A percentile compares a stretch with the other conserved stretches of the same genome.
Evolutionary conservation across 2,113 vertebrate species (phyloP).

Genomic region (Xiphophorus maculatus): DNA sequence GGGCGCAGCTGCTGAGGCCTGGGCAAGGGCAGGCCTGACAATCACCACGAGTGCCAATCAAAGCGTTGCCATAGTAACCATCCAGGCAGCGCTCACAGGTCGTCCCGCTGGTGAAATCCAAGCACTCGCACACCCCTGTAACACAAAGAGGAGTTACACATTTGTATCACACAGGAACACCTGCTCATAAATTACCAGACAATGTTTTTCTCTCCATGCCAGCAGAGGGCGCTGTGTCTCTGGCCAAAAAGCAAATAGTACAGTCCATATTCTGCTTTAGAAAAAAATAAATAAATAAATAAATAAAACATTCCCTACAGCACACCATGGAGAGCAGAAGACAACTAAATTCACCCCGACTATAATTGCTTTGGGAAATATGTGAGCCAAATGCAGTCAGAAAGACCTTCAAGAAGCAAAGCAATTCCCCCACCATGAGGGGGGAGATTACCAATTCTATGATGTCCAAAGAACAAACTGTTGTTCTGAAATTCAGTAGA

Average conservation of each 20-base stretch:
- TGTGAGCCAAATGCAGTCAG: constrained; percentile 55
- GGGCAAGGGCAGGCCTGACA: constrained; percentile 93
- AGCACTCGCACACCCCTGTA: constrained; percentile 87
- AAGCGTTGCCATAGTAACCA: constrained; percentile 89
- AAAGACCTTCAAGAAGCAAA: constrained; percentile 72
- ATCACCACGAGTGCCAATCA: constrained; percentile 76
- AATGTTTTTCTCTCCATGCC: constrained; percentile 33
- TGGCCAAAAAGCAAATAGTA: constrained; percentile 29
- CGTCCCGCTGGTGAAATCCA: constrained; percentile 85
- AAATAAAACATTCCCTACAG: constrained; percentile 39
- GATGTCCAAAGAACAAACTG: constrained; percentile 60
- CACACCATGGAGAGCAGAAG: constrained; percentile 54
- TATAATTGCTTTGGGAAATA: constrained; percentile 79
- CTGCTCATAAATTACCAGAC: constrained; percentile 24
- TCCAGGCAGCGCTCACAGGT: constrained; percentile 88
- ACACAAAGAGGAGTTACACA: constrained; percentile 28
- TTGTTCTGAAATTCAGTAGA: constrained; percentile 44
- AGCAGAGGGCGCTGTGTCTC: constrained; percentile 77
- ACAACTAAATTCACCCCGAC: constrained; percentile 69
- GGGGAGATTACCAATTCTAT: constrained; percentile 72
- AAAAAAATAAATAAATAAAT: constrained; percentile 10
- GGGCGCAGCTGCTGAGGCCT: constrained; percentile 76
- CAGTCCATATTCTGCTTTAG: background rate
- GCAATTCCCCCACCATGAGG: constrained; percentile 58
- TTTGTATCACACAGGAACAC: constrained; percentile 37